Evolutionary conservation across 1,140 invertebrate genomes (phyloP).

Genomic region (Aphidius gifuensis): DNA sequence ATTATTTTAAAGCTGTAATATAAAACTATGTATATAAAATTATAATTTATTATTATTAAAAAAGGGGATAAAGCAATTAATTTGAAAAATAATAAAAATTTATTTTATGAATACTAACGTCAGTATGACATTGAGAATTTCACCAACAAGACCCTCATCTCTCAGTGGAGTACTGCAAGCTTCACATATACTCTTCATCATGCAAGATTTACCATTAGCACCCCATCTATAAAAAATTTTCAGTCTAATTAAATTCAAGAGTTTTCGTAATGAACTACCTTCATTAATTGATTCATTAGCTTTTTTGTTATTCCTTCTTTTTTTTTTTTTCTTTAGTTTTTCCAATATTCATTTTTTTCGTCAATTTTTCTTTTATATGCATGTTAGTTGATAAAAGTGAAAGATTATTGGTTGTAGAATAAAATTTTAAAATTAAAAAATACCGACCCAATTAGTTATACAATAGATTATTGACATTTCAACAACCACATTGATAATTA

Average conservation of each 20-base stretch:
- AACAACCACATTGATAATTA: constrained; percentile 7
- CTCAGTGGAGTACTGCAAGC: constrained; percentile 46
- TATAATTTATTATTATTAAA: constrained; percentile 1
- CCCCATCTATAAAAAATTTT: constrained; percentile 36
- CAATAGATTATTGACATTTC: background rate
- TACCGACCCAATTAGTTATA: constrained; percentile 9
- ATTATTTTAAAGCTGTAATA: constrained; percentile 5
- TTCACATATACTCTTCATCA: constrained; percentile 55
- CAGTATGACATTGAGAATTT: constrained; percentile 54
- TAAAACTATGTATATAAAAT: constrained; percentile 5
- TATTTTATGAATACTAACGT: constrained; percentile 43
- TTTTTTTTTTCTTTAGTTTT: background rate
- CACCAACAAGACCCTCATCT: constrained; percentile 54
- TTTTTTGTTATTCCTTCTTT: background rate
- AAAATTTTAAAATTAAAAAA: too few species aligned
- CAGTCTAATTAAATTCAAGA: background rate
- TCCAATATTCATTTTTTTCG: background rate
- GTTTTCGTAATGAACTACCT: background rate
- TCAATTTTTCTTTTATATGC: background rate
- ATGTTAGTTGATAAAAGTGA: too few species aligned
- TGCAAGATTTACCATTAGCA: constrained; percentile 45
- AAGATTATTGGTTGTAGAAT: too few species aligned
- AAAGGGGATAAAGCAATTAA: background rate
- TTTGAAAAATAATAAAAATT: constrained; percentile 6
- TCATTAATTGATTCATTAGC: background rate